Conservation (phyloP, 2,797 vertebrate genomes). For the Tarsius wallacei region DNA sequence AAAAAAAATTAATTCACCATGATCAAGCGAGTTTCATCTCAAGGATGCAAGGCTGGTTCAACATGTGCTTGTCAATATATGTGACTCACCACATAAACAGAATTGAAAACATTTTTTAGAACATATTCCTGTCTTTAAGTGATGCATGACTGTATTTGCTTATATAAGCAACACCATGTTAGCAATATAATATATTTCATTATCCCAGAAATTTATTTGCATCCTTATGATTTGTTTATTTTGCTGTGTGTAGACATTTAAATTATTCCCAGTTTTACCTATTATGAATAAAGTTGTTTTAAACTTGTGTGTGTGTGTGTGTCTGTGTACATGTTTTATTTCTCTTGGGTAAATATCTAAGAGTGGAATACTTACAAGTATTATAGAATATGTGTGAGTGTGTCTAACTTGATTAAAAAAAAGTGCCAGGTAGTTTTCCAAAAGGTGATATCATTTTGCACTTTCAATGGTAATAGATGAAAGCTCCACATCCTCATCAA, state of each 20-base stretch:
- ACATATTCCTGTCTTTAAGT: not conserved
- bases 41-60: too few species aligned
- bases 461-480: not conserved
- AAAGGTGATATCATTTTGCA: not conserved
- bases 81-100: too few species aligned
- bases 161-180: not conserved
- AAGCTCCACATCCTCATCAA: not conserved
- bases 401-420: not conserved
- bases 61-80: too few species aligned
- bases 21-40: too few species aligned
- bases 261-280: conserved; percentile 28
- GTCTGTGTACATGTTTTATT: not conserved
- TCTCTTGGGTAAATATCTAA: conserved; percentile 17
- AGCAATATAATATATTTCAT: not conserved
- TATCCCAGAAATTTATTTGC: not conserved
- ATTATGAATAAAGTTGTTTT: not conserved
- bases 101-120: not conserved
- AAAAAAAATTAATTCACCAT: too few species aligned
- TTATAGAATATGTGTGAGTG: not conserved
- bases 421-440: conserved; percentile 22
- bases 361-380: not conserved
- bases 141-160: not conserved
- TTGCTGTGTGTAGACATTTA: not conserved
- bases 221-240: not conserved
- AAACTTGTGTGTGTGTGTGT: not conserved